Base-by-base conservation (phyloP, 2,888 invertebrate genomes). In the Torymus tubicola region DNA sequence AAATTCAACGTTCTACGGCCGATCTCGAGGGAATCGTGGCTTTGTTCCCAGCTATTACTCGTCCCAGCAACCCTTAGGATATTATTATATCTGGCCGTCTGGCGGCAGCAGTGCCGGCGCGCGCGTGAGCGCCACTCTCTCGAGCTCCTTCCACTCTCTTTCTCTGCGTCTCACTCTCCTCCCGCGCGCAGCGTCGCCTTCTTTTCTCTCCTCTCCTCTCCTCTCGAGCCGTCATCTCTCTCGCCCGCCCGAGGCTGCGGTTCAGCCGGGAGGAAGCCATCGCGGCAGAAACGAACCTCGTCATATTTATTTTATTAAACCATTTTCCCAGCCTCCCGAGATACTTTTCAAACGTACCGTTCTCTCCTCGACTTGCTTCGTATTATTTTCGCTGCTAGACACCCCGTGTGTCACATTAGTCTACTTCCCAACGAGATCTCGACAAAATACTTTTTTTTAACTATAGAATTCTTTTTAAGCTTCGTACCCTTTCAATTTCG, bases 31-130 rank as follows among this genome's bases (percentile, higher is more conserved):
- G 89, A 88, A 85, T 86, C 86, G 84, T 84, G 89, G 89, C 90
- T 90, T 90, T 90, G 90, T 90, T 90, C 90, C 88, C 87, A 88
- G 90, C 90, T 90, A 90, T 90, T 90, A 90, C 89, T 88, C 90
- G 87, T 87, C 87, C 88, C 87, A 87, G 87, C 86, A 88, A 88
- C 89, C 90, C 89, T 89, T 86, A 89, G 88, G 88, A 89, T 90
- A 89, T 90, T 90, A 90, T 90, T 90, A 90, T 90, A 90, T 89
- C 89, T 89, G 85, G 85, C 87, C 86, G 87, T 88, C 89, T 88
- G 86, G 85, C 85, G 80, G 73, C 77, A 68, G 83, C 71, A 68
- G 65, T 42, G 42, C 42, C 55, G 68, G 58, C 65, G 65, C 11
- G 53, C n/a, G 78, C 76, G 71, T 60, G 69, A 77, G 69, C 80